Base-by-base conservation (phyloP, 2,113 vertebrate species). In the Tetrax tetrax region DNA sequence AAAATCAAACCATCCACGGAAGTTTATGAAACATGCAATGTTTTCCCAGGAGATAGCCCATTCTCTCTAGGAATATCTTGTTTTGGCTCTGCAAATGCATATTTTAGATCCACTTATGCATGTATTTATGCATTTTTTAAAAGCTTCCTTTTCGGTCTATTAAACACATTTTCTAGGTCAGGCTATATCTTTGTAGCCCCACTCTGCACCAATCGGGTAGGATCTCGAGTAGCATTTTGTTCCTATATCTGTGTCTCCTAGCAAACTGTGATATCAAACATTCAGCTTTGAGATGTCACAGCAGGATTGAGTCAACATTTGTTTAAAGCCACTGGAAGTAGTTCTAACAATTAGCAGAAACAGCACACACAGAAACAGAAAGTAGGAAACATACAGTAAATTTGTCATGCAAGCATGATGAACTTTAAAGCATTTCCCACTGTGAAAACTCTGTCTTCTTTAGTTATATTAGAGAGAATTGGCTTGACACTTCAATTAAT, bases 351-450 rank as follows among this genome's bases (percentile, higher is more conserved):
- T 95, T 95, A 94, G 87, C 76, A 87, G 91, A 92, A 96, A 87
- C 45, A 87, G 92, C 74, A 74, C n/a, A 83, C 37, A 76, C 41
- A 78, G 65, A 84, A 57, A 23, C 65, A 76, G 50, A 37, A 87
- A 91, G 69, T 10, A 87, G 76, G 79, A 95, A 82, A 43, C 72
- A 75, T 45, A 57, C 65, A 91, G 53, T 77, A 92, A 76, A 92
- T 92, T 81, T 64, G 53, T 92, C 86, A 54, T 89, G 80, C 48
- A 76, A 84, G 65, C 81, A 24, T 81, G 65, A 57, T 95, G 90
- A 95, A 97, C 89, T 96, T 96, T 93, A 94, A 89, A 95, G 69
- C n/a, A 94, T 72, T 95, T 94, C 69, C 88, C 76, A 87, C 90
- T 70, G 81, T 0, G 41, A 94, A 95, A 95, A 45, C 70, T 83